Base-by-base conservation (phyloP, 2,797 vertebrate genomes). In the Falco novaeseelandiae region DNA sequence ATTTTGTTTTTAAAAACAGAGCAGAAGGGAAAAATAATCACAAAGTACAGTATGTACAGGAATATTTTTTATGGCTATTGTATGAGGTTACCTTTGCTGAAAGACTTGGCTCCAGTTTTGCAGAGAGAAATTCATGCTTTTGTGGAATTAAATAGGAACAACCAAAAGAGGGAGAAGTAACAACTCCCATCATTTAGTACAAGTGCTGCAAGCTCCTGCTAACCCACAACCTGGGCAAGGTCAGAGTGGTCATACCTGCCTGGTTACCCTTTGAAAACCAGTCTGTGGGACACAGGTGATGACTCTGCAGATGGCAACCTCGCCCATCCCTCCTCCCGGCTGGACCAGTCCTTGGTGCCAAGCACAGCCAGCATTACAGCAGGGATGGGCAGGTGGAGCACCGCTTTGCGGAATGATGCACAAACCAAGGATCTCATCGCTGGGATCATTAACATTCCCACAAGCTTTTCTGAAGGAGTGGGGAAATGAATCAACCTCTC, bases 301-400 rank as follows among this genome's bases (percentile, higher is more conserved):
- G 57, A 4, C 10, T 20, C 84, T 22, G 40, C 69, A 89, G 69
- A 72, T 44, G 78, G 29, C 77, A 30, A 11, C 38, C 38, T 38
- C 11, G 11, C 38, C 15, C 6, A 3, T 3, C 38, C 79, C 34
- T 27, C 30, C 44, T 34, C 34, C 1, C 34, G 3, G 8, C 63
- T 3, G 1, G 21, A 27, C 5, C 2, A 2, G 15, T 32, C 69
- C 76, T 0, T 0, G n/a, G 36, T 38, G 3, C n/a, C 6, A 2
- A 19, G 21, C 19, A 8, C 48, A 22, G 3, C 22, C 40, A 4
- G 14, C 1, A 1, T 5, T 9, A 25, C 46, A 18, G 67, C 36
- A 5, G 36, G 27, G 32, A 70, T 2, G 71, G 40, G 59, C 83
- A 46, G 58, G 54, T 4, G 14, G 34, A 83, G 44, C 66, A 58